Base-by-base conservation (phyloP, 2,113 vertebrate genomes). In the Ifrita kowaldi region DNA sequence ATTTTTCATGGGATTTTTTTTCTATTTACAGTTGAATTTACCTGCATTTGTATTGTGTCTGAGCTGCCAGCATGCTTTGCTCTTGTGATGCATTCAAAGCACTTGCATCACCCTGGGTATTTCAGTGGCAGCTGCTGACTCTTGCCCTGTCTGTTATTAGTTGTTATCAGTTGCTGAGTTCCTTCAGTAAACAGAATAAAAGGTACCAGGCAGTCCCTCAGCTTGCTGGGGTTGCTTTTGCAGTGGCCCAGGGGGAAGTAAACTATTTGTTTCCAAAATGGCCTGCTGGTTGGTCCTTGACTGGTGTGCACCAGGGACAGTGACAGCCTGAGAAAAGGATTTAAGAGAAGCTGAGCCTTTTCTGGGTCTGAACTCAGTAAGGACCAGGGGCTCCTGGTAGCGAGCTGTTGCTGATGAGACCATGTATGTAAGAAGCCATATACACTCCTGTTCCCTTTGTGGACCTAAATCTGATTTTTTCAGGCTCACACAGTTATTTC, bases 21-120 rank as follows among this genome's bases (percentile, higher is more conserved):
- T 15, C 5, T 10, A 10, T 47, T 78, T 89, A 20, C 22, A 16
- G 24, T 9, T 52, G 47, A 67, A 39, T 46, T 65, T 77, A 26
- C 24, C 5, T 49, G 19, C 11, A 28, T 65, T 81, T 49, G 9
- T 52, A 9, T 22, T 50, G 14, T 39, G 18, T 84, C 27, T 44
- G 42, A 70, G 11, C 42, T 81, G n/a, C 14, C 71, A 67, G 55
- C 5, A 3, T 15, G 9, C 7, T 62, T 88, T 67, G 32, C 7
- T 77, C 21, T 39, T 44, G 13, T 39, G 22, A 52, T 26, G 10
- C 1, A 1, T 50, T 63, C 13, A 9, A 74, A 94, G 35, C 26
- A 32, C 20, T 83, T 0, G 0, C 5, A 46, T 42, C 18, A 50
- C 22, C 13, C n/a, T 44, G 52, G 11, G 18, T 73, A 20, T 27